Percentiles rank a stretch among this genome's conserved stretches.
These are phyloP conservation scores for Neoitamus cyanurus DNA, from an alignment of 2,888 invertebrate genomes.

Conservation along the genomic window DNA sequence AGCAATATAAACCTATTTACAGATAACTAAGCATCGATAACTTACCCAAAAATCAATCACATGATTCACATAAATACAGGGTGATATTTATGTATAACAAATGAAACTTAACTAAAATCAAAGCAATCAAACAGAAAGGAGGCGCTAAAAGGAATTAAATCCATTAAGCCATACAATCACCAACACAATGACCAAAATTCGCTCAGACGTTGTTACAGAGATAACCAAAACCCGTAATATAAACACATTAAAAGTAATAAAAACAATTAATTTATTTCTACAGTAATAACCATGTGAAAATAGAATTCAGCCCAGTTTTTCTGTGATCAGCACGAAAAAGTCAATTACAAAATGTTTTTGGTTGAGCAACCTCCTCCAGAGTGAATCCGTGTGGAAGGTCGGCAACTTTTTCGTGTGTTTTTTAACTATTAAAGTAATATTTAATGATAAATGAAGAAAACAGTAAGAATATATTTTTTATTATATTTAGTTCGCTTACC, in stretches of 20 bases:
- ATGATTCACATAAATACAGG: constrained; percentile 24
- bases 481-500: constrained; percentile 35
- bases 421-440: constrained; percentile 31
- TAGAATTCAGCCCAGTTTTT: constrained; percentile 48
- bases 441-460: constrained; percentile 7
- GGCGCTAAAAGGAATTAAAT: neutral
- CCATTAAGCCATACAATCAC: neutral
- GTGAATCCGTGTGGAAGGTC: neutral
- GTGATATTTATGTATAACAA: constrained; percentile 32
- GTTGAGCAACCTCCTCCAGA: neutral
- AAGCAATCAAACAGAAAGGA: constrained; percentile 6
- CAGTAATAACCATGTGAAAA: constrained; percentile 38
- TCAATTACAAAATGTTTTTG: neutral
- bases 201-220: constrained; percentile 28
- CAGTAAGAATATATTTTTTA: constrained; percentile 39
- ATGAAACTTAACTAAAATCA: constrained; percentile 13
- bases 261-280: constrained; percentile 45
- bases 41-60: neutral
- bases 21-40: neutral
- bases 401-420: constrained; percentile 34
- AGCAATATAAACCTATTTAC: neutral
- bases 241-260: constrained; percentile 14
- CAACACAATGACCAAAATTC: constrained; percentile 1
- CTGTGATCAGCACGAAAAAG: constrained; percentile 47
- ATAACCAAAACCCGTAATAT: neutral